Evolutionary conservation across 2,113 vertebrate genomes (phyloP).

Genomic region (Himantopus leucocephalus): DNA sequence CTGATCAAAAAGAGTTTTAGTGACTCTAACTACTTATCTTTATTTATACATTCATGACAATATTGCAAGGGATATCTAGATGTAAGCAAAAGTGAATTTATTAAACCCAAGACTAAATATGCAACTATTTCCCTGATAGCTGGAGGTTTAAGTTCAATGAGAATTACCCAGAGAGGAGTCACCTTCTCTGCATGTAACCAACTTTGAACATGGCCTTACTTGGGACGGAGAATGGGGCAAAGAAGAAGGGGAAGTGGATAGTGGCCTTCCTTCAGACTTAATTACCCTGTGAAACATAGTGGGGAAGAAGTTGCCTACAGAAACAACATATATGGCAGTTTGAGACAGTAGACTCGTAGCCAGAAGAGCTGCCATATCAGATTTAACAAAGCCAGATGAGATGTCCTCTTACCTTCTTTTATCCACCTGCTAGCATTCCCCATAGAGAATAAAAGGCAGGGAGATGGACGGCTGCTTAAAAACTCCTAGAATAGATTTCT

Average conservation of each 20-base stretch:
- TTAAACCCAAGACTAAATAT: neutral
- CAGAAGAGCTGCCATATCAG: neutral
- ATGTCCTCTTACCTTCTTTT: neutral
- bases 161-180: neutral
- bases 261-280: neutral
- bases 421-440: neutral
- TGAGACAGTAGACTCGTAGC: neutral
- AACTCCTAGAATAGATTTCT: neutral
- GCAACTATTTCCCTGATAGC: neutral
- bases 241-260: neutral
- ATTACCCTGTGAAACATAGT: neutral
- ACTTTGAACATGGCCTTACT: neutral
- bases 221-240: neutral
- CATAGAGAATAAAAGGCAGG: neutral
- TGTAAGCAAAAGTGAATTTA: neutral
- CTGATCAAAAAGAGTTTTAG: neutral
- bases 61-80: neutral
- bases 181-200: neutral
- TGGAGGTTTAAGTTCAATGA: neutral
- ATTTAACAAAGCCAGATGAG: neutral
- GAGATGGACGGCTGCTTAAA: neutral
- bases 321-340: neutral
- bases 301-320: neutral
- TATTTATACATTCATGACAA: neutral
- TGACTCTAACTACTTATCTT: neutral